Evolutionary conservation across 2,888 invertebrate genomes (phyloP).

Genomic region (Drosophila meridiana): DNA sequence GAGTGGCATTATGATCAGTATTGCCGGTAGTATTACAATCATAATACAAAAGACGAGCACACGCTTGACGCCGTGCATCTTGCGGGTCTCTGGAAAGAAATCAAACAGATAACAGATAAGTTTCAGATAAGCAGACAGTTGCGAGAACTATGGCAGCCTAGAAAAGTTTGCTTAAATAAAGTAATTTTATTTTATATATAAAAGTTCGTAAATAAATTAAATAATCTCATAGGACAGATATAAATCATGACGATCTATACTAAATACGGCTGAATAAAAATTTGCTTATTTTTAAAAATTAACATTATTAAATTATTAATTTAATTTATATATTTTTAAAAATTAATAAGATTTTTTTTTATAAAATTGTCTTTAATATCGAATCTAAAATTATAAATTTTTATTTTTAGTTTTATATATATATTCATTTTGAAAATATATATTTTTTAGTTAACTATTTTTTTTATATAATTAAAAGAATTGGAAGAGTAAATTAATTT

Average conservation of each 20-base stretch:
- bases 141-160: not conserved
- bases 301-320: no score
- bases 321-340: no score
- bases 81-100: constrained; percentile 87
- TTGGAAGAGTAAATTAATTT: no score
- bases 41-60: constrained; percentile 92
- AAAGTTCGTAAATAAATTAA: not conserved
- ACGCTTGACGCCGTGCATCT: constrained; percentile 92
- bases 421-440: no score
- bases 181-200: not conserved
- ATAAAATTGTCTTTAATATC: no score
- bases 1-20: constrained; percentile 91
- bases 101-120: constrained; percentile 27
- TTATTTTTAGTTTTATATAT: no score
- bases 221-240: not conserved
- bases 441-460: no score
- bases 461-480: no score
- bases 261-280: not conserved
- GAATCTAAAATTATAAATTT: no score
- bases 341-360: no score
- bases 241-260: not conserved
- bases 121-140: constrained; percentile 19
- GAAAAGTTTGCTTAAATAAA: not conserved
- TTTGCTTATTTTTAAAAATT: no score
- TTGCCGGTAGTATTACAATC: constrained; percentile 90